Evolutionary conservation across 1,140 invertebrate species (phyloP), one percentile per base, ranked within the genome.

Genomic region (Drosophila nebulosa): DNA sequence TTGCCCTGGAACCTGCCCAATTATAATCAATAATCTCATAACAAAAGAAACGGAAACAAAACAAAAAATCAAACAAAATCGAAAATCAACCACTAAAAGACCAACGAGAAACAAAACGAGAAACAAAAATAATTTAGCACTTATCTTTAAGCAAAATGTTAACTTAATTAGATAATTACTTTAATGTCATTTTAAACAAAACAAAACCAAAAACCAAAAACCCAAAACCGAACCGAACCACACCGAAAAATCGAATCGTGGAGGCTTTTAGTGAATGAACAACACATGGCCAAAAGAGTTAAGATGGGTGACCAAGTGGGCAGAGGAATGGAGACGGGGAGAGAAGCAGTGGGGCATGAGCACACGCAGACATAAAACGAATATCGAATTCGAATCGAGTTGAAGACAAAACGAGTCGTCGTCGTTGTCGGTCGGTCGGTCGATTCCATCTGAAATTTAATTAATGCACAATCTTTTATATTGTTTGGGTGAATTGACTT

Each of bases 141-240:
- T 88, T 88, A 88, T 88, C 83, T 89, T 88, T 84, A 88, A 77
- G 84, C 84, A 84, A 89, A 88, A 88, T 88, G 83, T 88, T 88
- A 89, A 88, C 84, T 88, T 88, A 89, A 88, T 88, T 88, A 88
- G 83, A 89, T 88, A 88, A 88, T 89, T 89, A 88, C 83, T 88
- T 89, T 84, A 88, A 89, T 77, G 79, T 89, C 79, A 71, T 76
- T 89, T 79, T 77, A 78, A 89, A 78, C 83, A 86, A 86, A 72
- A 85, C 74, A 85, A 85, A 85, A 80, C 65, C 77, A 56, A 32
- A 32, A 32, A 32, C 9, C 10, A 4, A 9, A 32, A 50, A 16
- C 1, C 26, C 27, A 30, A 30, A 42, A 72, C 57, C 57, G 56
- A 64, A 53, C 26, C 21, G 4, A 42, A 69, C 22, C 63, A 26